phyloP scores from a whole-genome alignment of 2,797 vertebrate genomes.

The Coluber constrictor region DNA sequence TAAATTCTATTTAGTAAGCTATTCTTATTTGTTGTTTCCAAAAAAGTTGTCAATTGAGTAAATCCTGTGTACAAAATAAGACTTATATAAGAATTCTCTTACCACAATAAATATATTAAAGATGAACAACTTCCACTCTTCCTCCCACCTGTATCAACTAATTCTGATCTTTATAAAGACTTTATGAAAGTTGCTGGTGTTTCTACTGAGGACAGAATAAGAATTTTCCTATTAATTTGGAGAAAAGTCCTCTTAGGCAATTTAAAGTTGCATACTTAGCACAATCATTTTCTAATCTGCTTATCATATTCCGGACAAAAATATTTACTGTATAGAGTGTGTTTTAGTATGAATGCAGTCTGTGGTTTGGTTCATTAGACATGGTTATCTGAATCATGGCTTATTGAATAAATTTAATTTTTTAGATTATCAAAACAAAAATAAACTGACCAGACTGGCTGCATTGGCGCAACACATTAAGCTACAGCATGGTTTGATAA shows the following conservation, averaged over 20 bases:
- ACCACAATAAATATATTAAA: not conserved
- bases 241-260: not conserved
- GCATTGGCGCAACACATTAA: not conserved
- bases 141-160: not conserved
- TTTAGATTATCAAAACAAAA: not conserved
- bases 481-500: not conserved
- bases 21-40: not conserved
- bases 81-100: not conserved
- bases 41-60: not conserved
- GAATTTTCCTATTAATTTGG: not conserved
- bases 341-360: not conserved
- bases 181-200: not conserved
- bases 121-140: not conserved
- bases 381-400: not conserved
- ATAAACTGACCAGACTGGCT: not conserved
- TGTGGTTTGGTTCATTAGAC: not conserved
- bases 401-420: not conserved
- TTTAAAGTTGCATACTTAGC: not conserved
- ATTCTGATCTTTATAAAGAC: not conserved
- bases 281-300: not conserved
- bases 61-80: not conserved
- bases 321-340: not conserved
- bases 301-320: not conserved
- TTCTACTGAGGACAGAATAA: not conserved
- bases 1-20: not conserved